Base-by-base conservation (phyloP, 2,888 invertebrate genomes). In the Drosophila anomelani region DNA sequence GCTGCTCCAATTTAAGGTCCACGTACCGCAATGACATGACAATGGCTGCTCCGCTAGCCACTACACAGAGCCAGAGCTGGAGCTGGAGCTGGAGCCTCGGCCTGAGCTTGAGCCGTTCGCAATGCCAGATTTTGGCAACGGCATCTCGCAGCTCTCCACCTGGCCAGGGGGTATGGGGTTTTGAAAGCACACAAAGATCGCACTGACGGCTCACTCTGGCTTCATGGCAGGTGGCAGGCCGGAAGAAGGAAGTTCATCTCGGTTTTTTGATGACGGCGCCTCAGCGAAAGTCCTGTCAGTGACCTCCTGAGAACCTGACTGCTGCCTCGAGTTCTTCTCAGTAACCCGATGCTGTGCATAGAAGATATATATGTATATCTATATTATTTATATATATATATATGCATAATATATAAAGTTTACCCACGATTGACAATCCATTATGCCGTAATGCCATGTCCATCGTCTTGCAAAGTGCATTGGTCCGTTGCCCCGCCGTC, bases 401-500 rank as follows among this genome's bases (percentile, higher is more conserved):
- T 44, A 0, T 17, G 12, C 12, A 32, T 17, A 29, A n/a, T n/a
- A 20, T 36, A 23, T 23, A 20, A 5, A 1, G 10, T 10, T 34
- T 57, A 58, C 60, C 32, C 58, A 60, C 58, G 43, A 61, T 61
- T 58, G 58, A 57, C 60, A 60, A 41, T 58, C 58, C 32, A 59
- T 61, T 36, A 59, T 61, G 34, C 60, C 61, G 60, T 44, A 59
- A 61, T 59, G 51, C 51, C 12, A 29, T 29, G n/a, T 29, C 29
- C 47, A 29, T 12, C 29, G 34, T 49, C 49, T 64, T 41, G 64
- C 66, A 64, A 64, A 49, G 17, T 68, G 75, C 81, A 79, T 59
- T 78, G 61, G 81, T 32, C 81, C 76, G 79, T 75, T 75, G 75
- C 61, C 53, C 38, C 49, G 34, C 34, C 55, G 43, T 66, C 51